Evolutionary conservation across 2,797 vertebrate species (phyloP), one percentile per base, ranked within the genome.

Genomic region (Florisuga fusca): DNA sequence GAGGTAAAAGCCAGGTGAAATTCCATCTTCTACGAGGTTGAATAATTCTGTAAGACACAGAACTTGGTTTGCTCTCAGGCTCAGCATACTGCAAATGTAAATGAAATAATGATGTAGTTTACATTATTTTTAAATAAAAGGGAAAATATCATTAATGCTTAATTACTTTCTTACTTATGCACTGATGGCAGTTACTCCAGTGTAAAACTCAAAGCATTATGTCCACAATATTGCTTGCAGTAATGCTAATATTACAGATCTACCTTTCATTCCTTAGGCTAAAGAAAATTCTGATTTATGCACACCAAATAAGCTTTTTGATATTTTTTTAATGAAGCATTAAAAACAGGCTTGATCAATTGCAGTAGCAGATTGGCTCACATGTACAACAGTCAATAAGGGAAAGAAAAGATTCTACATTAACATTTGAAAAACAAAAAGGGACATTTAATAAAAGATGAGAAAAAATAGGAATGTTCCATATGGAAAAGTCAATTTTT

Each of bases 251-350:
- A 90, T 94, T 95, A 73, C 55, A 94, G 83, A 93, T 15, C 10
- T 10, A 93, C 6, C 9, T 87, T 26, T 72, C 26, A 83, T 89
- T 76, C 76, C 69, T 89, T 93, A 84, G 26, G 15, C 87, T 87
- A 93, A 95, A 93, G 29, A 90, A 90, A 92, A 89, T 85, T 88
- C 79, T 69, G 72, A 63, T 77, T 79, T 14, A 36, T 80, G 29
- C 23, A 76, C 68, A 71, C 80, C 55, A 81, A 84, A 84, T 38
- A 93, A 95, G 27, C 1, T 58, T 91, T 96, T 89, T 83, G 22
- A 79, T 89, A 85, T 74, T 1, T 67, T 85, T 80, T 69, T 43
- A 57, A 51, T 93, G 85, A 11, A 15, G 38, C 8, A 33, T 25
- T 84, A 36, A 46, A 90, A 67, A n/a, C n/a, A n/a, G 36, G 5